phyloP scores from a whole-genome alignment of 1,140 invertebrate genomes.

The Cydia strobilella region DNA sequence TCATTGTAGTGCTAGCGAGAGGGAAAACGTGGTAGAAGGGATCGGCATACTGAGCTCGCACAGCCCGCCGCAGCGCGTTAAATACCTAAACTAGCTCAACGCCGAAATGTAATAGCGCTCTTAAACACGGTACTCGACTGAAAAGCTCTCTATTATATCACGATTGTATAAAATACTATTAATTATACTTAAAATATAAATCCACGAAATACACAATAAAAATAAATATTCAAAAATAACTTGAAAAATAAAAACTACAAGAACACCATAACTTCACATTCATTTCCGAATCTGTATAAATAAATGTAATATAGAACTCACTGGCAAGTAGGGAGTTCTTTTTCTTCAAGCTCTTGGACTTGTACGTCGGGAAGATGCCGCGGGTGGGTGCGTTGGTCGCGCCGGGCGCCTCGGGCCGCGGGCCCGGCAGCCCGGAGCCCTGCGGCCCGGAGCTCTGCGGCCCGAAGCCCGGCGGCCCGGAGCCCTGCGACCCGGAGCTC shows the following conservation, averaged over 20 bases:
- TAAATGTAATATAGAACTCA: conserved; percentile 71
- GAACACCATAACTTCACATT: too few species aligned
- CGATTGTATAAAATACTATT: too few species aligned
- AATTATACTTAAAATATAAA: too few species aligned
- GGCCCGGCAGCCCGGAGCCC: conserved; percentile 44
- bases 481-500: conserved; percentile 31
- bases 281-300: background rate
- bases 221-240: background rate
- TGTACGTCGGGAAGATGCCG: conserved; percentile 68
- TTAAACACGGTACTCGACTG: too few species aligned
- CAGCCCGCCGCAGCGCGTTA: too few species aligned
- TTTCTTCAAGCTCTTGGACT: conserved; percentile 81
- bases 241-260: too few species aligned
- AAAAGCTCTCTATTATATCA: too few species aligned
- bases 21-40: too few species aligned
- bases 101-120: too few species aligned
- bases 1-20: too few species aligned
- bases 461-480: conserved; percentile 47
- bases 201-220: background rate
- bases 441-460: conserved; percentile 44
- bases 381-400: conserved; percentile 43
- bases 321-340: conserved; percentile 86
- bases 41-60: too few species aligned
- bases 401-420: conserved; percentile 21
- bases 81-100: too few species aligned